A percentile compares a stretch with the other conserved stretches of the same genome.
Conservation (phyloP, 2,797 vertebrate species). For the Brachyrhaphis roseni region DNA sequence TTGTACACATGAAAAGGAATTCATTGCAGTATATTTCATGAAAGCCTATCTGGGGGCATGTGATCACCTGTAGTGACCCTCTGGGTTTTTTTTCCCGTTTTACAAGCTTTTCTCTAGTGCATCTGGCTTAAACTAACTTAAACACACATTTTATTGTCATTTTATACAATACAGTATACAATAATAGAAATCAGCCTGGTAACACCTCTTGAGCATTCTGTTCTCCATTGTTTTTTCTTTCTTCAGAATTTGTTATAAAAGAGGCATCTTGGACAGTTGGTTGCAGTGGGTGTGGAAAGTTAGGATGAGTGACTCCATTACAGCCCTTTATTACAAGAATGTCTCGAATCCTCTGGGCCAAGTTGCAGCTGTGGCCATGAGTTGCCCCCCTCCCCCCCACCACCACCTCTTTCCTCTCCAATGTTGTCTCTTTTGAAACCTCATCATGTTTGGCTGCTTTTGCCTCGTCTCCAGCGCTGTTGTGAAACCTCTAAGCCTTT, state of each 20-base stretch:
- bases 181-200: not conserved
- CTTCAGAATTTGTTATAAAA: slow-evolving; percentile 54
- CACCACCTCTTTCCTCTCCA: not conserved
- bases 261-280: slow-evolving; percentile 65
- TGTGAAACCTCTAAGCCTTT: slow-evolving; percentile 49
- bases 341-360: slow-evolving; percentile 62
- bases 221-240: slow-evolving; percentile 42
- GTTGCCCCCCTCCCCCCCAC: slow-evolving; percentile 15
- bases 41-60: slow-evolving; percentile 10
- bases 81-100: slow-evolving; percentile 4
- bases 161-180: not conserved
- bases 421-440: slow-evolving; percentile 38
- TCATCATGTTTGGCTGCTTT: slow-evolving; percentile 67
- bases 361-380: slow-evolving; percentile 74
- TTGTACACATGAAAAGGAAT: slow-evolving; percentile 11
- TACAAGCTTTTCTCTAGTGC: slow-evolving; percentile 8
- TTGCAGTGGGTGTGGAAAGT: slow-evolving; percentile 70
- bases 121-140: slow-evolving; percentile 42
- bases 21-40: slow-evolving; percentile 13
- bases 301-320: slow-evolving; percentile 73
- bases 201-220: slow-evolving; percentile 16
- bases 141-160: not conserved
- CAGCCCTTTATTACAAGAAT: slow-evolving; percentile 64
- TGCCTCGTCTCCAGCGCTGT: slow-evolving; percentile 52
- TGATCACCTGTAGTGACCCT: slow-evolving; percentile 20